Evolutionary conservation across 1,140 invertebrate species (phyloP).

Genomic region (Maniola jurtina): DNA sequence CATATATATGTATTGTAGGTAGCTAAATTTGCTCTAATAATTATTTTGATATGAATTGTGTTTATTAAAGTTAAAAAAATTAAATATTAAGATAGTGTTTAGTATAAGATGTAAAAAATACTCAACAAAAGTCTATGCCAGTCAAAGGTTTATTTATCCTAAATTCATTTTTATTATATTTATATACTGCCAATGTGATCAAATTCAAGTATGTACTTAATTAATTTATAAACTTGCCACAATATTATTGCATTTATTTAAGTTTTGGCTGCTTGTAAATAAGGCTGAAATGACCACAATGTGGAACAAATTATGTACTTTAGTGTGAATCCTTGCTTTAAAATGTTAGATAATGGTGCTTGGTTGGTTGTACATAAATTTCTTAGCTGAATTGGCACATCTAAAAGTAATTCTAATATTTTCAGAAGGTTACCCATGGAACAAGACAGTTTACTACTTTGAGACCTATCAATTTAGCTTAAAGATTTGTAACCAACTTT

Average conservation of each 20-base stretch:
- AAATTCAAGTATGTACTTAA: constrained; percentile 59
- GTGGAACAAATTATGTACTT: constrained; percentile 30
- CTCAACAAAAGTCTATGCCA: constrained; percentile 32
- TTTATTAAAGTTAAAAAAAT: constrained; percentile 47
- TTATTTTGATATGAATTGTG: constrained; percentile 47
- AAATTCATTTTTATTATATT: constrained; percentile 35
- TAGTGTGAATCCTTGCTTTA: constrained; percentile 47
- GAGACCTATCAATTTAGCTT: too few relatives aligned
- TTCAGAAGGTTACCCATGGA: too few relatives aligned
- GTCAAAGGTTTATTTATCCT: constrained; percentile 31
- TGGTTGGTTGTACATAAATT: too few relatives aligned
- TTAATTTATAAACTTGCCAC: constrained; percentile 46
- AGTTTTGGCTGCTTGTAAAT: constrained; percentile 53
- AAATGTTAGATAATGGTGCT: constrained; percentile 19
- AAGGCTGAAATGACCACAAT: constrained; percentile 44
- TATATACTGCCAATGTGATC: constrained; percentile 52
- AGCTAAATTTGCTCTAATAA: constrained; percentile 66
- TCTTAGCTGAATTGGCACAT: too few relatives aligned
- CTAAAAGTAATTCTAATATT: too few relatives aligned
- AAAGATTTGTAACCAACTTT: too few relatives aligned
- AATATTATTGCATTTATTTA: constrained; percentile 42
- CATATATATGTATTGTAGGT: constrained; percentile 53
- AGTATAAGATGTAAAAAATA: constrained; percentile 29
- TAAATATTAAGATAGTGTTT: constrained; percentile 36
- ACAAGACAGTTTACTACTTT: too few relatives aligned